Evolutionary conservation across 2,888 invertebrate species (phyloP), one percentile per base, ranked within the genome.

Genomic region (Cloeon dipterum): DNA sequence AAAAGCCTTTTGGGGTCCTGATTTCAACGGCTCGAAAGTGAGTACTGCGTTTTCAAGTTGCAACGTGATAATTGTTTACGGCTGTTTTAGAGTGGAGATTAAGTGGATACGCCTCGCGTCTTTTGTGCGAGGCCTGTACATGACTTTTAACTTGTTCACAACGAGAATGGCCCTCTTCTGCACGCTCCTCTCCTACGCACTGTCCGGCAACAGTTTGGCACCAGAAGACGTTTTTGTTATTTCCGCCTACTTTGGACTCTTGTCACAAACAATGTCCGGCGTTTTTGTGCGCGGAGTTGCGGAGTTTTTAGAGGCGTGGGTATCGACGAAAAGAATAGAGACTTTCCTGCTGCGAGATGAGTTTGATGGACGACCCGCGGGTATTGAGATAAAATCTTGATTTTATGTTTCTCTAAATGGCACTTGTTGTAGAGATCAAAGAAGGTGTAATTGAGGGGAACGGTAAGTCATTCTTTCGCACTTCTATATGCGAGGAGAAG

Each of bases 1-100:
- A 93, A 54, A 76, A 74, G 46, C 82, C 88, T 1, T 91, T 93
- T 51, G 75, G 78, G 41, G 66, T 74, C 42, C 66, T 88, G n/a
- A 76, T 93, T 3, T 69, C 71, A 5, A 54, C 68, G 36, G 75
- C 82, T 2, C 61, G 91, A 48, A 68, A 68, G 59, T 72, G 66
- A n/a, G n/a, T n/a, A n/a, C n/a, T n/a, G n/a, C n/a, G 5, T 26
- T 5, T 26, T 2, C 4, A 5, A 26, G 26, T 5, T 3, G 3
- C 26, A 4, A 26, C 14, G 3, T 35, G 13, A 21, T 25, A 17
- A 20, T 5, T 13, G 10, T 16, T 19, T 26, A n/a, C n/a, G n/a
- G n/a, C n/a, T n/a, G 10, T 41, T 40, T 41, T 51, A 63, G 64
- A 39, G 43, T 47, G 34, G 65, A 66, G 47, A 50, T 63, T 7